A percentile compares a stretch with the other conserved stretches of the same genome.
These are phyloP conservation scores for Blera fallax DNA, from an alignment of 2,888 invertebrate species.

Conservation along the genomic window DNA sequence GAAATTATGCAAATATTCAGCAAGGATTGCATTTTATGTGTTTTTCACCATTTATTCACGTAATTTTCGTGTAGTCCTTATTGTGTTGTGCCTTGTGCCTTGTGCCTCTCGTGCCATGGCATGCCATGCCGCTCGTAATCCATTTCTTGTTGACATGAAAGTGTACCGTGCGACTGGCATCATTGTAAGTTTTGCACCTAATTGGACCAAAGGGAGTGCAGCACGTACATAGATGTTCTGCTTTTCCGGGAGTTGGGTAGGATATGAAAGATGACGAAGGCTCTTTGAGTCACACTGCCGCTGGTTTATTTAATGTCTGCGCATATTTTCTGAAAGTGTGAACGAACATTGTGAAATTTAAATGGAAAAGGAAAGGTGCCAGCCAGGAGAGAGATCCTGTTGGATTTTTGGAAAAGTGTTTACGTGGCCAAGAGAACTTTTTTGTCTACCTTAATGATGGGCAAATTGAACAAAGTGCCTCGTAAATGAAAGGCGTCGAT, in stretches of 20 bases:
- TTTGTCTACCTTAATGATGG: neutral
- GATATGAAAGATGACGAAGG: conserved; percentile 11
- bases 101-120: neutral
- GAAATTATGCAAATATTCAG: conserved; percentile 72
- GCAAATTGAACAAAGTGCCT: neutral
- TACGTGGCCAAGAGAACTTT: neutral
- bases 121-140: conserved; percentile 46
- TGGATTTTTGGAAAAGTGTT: conserved; percentile 18
- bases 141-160: conserved; percentile 66
- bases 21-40: conserved; percentile 71
- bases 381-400: neutral
- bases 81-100: conserved; percentile 39
- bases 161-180: conserved; percentile 49
- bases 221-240: neutral
- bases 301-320: conserved; percentile 27
- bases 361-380: conserved; percentile 23
- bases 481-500: neutral
- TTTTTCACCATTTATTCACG: conserved; percentile 67
- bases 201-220: conserved; percentile 58
- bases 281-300: conserved; percentile 5
- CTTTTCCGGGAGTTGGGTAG: neutral
- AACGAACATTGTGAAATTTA: conserved; percentile 48
- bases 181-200: conserved; percentile 57
- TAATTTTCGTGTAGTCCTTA: conserved; percentile 69
- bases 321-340: conserved; percentile 52